phyloP scores from a whole-genome alignment of 2,797 vertebrate species.

The Philypnodon macrostomus region DNA sequence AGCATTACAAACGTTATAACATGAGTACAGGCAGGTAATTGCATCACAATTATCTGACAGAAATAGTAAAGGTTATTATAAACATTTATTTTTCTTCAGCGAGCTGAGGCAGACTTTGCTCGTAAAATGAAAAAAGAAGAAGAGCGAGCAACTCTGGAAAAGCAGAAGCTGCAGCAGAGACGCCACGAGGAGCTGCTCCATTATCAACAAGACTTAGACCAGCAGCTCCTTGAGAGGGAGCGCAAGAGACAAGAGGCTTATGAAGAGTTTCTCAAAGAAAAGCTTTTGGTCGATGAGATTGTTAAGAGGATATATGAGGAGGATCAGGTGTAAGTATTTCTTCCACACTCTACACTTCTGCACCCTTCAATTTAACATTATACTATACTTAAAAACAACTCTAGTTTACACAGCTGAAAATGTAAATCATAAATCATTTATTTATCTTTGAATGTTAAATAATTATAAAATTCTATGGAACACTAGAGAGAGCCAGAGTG shows the following conservation, averaged over 20 bases:
- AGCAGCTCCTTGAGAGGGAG: slow-evolving; percentile 87
- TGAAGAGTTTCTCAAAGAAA: slow-evolving; percentile 89
- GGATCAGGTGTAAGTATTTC: slow-evolving; percentile 82
- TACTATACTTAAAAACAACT: too few species aligned
- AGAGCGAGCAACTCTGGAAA: slow-evolving; percentile 66
- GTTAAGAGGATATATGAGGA: slow-evolving; percentile 91
- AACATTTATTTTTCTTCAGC: slow-evolving; percentile 64
- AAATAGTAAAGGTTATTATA: not conserved
- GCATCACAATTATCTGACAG: too few species aligned
- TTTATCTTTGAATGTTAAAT: too few species aligned
- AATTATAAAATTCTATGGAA: too few species aligned
- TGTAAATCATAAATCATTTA: too few species aligned
- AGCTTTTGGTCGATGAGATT: slow-evolving; percentile 90
- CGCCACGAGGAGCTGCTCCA: slow-evolving; percentile 68
- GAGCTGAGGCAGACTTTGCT: slow-evolving; percentile 77
- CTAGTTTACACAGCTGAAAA: too few species aligned
- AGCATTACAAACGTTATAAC: too few species aligned
- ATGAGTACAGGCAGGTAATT: too few species aligned
- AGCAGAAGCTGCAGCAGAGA: slow-evolving; percentile 69
- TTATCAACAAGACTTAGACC: slow-evolving; percentile 82
- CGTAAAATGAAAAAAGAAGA: slow-evolving; percentile 77
- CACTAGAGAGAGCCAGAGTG: too few species aligned
- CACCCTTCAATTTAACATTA: too few species aligned
- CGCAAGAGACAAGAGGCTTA: slow-evolving; percentile 82
- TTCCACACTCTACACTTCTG: not conserved